Conservation (phyloP, 2,113 vertebrate genomes). For the Equus quagga region DNA sequence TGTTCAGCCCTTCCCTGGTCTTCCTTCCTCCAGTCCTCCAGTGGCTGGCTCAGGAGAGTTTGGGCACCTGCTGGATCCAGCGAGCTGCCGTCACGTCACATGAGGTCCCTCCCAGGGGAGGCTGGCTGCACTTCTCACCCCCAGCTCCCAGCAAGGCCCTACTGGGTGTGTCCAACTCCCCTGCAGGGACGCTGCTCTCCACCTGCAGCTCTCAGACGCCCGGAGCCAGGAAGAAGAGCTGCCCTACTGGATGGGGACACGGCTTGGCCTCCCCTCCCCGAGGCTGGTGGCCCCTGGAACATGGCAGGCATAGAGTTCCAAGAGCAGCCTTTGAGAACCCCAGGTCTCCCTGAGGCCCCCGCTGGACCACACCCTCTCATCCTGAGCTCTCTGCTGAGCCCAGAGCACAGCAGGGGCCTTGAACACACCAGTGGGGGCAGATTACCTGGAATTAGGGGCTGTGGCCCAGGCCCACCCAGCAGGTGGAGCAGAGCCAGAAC, state of each 20-base stretch:
- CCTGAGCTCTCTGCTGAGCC: background rate
- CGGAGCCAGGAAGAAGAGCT: background rate
- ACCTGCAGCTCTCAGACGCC: background rate
- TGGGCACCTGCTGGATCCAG: background rate
- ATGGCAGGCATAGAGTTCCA: background rate
- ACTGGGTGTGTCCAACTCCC: no score
- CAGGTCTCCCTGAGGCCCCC: background rate
- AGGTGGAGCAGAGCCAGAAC: background rate
- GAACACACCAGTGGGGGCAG: background rate
- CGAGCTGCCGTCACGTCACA: background rate
- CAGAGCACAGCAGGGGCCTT: fast-evolving
- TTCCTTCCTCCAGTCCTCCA: no score
- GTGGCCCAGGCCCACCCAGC: background rate
- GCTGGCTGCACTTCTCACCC: background rate
- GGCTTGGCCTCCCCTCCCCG: no score
- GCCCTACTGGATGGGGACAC: background rate
- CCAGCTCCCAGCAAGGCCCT: no score
- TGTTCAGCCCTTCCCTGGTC: background rate
- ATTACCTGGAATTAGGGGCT: background rate
- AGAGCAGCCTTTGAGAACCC: background rate
- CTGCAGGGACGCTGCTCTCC: no score
- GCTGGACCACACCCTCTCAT: background rate
- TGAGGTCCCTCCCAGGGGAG: background rate
- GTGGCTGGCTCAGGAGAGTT: background rate
- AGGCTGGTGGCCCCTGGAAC: background rate